phyloP scores from a whole-genome alignment of 2,888 invertebrate species.

The Eurytoma californica region DNA sequence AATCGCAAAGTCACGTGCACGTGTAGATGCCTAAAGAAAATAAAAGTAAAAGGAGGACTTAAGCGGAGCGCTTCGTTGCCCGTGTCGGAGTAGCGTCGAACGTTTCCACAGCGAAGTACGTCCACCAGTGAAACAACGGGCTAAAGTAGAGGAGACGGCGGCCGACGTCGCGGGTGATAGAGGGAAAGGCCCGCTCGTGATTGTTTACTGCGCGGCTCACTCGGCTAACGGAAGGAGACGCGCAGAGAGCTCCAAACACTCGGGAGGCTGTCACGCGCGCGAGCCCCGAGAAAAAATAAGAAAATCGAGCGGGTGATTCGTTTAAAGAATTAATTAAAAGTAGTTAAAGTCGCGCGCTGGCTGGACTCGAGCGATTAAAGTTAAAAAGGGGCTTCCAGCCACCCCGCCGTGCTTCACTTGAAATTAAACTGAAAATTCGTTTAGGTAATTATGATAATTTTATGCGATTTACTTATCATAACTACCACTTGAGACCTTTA shows the following conservation, averaged over 20 bases:
- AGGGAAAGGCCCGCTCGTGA: background rate
- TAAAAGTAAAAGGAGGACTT: conserved; percentile 6
- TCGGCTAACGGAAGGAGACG: too few species aligned
- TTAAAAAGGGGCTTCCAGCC: too few species aligned
- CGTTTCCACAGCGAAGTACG: conserved; percentile 4
- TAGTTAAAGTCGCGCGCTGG: background rate
- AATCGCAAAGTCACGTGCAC: background rate
- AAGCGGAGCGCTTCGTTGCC: background rate
- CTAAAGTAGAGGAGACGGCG: conserved; percentile 13
- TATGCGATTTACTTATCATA: too few species aligned
- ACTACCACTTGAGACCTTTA: too few species aligned
- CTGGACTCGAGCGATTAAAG: background rate
- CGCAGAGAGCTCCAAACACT: conserved; percentile 1
- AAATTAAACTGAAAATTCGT: too few species aligned
- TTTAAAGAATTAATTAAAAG: conserved; percentile 8
- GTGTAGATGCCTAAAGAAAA: background rate
- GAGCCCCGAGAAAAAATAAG: background rate
- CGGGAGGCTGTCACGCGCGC: background rate
- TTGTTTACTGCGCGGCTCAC: too few species aligned
- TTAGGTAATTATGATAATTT: too few species aligned
- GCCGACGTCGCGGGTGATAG: conserved; percentile 22
- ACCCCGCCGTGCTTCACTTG: too few species aligned
- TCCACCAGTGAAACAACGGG: background rate
- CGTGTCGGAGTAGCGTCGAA: conserved; percentile 16
- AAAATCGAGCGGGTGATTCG: background rate